Evolutionary conservation across 1,140 invertebrate genomes (phyloP), one percentile per base, ranked within the genome.

Genomic region (Drosophila virilis): DNA sequence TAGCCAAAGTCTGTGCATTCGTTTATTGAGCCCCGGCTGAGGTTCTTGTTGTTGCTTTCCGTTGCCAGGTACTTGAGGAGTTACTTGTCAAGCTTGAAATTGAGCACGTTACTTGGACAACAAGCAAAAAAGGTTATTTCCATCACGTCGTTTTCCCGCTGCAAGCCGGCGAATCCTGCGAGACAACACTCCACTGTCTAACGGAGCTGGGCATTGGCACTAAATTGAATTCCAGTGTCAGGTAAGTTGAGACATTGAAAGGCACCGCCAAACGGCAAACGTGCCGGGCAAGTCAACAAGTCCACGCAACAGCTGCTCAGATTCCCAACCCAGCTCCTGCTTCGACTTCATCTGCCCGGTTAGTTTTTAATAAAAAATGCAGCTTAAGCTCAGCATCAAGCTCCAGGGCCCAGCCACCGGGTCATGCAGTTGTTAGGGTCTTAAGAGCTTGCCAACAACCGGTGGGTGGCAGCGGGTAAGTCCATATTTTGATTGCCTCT

Each of bases 111-210:
- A 94, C 95, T 12, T 96, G 95, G 95, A 94, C 93, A 71, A 94
- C 93, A 51, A 95, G 95, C 82, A 95, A 94, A 80, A 93, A 93
- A 28, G 94, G 95, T 45, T 94, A 95, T 91, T 96, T 95, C 80
- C 95, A 94, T 86, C 94, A 96, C 92, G 95, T 96, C 22, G 94
- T 95, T 55, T 96, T 96, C 89, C 95, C 95, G 10, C 92, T 95
- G 55, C 93, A 94, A 64, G 93, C 95, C 12, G 95, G 95, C 42
- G 95, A 96, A 60, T 92, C 93, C 42, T 96, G 95, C 76, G 95
- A 96, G 89, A 96, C 95, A 50, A 94, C 95, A 83, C 92, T 96
- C 52, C 95, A 96, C 79, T 96, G 94, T 78, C 93, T 96, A 45
- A 95, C 95, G 1, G 94, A 96, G 90, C 93, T 96, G 77, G 95